Percentiles rank a stretch among this genome's conserved stretches.
These are phyloP conservation scores for Eciton burchellii DNA, from an alignment of 1,140 invertebrate species.

Conservation along the genomic window DNA sequence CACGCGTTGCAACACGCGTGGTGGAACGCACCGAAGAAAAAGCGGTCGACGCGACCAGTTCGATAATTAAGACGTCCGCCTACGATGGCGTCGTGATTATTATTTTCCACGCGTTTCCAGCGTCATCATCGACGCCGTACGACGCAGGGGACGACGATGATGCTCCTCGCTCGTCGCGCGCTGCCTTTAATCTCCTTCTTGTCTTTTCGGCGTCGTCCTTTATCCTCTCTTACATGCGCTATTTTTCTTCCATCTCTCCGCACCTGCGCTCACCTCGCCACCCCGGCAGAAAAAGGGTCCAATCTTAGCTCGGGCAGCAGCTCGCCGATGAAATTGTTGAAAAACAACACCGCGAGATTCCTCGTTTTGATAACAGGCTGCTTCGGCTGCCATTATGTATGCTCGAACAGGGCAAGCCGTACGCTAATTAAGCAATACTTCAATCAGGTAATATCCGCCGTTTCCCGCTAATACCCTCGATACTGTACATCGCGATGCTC, in stretches of 20 bases:
- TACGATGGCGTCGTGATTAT: constrained; percentile 51
- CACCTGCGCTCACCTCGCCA: background rate
- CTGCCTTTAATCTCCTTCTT: constrained; percentile 19
- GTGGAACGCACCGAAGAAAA: constrained; percentile 21
- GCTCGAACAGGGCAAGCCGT: background rate
- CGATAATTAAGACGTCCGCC: constrained; percentile 67
- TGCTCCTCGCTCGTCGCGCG: background rate
- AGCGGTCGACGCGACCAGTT: background rate
- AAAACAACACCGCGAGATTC: background rate
- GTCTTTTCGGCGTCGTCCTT: background rate
- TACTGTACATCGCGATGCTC: background rate
- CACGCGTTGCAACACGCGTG: constrained; percentile 48
- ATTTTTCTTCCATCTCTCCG: constrained; percentile 5
- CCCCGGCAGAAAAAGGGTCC: background rate
- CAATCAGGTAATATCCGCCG: constrained; percentile 4
- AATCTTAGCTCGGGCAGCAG: background rate
- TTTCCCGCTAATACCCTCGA: constrained; percentile 7
- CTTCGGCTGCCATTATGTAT: background rate
- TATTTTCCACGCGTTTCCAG: constrained; percentile 47
- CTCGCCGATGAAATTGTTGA: background rate
- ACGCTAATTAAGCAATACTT: constrained; percentile 15
- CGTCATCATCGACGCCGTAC: constrained; percentile 22
- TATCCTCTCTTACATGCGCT: background rate
- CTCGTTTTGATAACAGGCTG: background rate
- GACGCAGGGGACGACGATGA: background rate